These are phyloP conservation scores for Melanaphis sacchari DNA, from an alignment of 1,140 invertebrate species.

Conservation along the genomic window DNA sequence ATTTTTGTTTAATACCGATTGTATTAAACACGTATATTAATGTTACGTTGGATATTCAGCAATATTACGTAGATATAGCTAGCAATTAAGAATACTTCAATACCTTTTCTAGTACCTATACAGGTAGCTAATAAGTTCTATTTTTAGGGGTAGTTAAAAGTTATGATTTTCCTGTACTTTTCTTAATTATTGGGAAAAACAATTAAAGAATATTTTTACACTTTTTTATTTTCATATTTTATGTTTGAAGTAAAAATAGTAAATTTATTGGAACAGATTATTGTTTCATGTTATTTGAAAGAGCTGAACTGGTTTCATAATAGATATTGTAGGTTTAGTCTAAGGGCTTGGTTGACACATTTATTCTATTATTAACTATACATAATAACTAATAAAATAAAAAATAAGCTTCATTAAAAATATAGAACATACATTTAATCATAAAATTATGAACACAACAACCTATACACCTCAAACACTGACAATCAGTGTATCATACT, in stretches of 20 bases:
- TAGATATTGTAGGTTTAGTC: neutral
- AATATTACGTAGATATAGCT: too few relatives aligned
- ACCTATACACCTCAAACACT: constrained; percentile 15
- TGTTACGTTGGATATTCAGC: too few relatives aligned
- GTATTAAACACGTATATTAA: too few relatives aligned
- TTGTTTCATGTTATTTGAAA: neutral
- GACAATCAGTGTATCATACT: neutral
- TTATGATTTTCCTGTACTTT: too few relatives aligned
- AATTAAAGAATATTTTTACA: too few relatives aligned
- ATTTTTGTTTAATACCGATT: too few relatives aligned
- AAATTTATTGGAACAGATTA: neutral
- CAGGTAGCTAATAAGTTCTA: too few relatives aligned
- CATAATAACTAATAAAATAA: neutral
- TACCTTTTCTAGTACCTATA: too few relatives aligned
- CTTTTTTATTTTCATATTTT: too few relatives aligned
- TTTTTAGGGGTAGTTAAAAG: too few relatives aligned
- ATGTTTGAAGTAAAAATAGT: neutral
- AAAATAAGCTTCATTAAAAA: constrained; percentile 24
- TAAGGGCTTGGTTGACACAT: neutral
- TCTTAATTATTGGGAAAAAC: too few relatives aligned
- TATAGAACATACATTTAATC: constrained; percentile 48
- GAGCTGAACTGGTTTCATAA: neutral
- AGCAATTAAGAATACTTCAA: too few relatives aligned
- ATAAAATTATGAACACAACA: constrained; percentile 31
- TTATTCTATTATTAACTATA: neutral